phyloP scores from a whole-genome alignment of 1,140 invertebrate species.

The Galleria mellonella region DNA sequence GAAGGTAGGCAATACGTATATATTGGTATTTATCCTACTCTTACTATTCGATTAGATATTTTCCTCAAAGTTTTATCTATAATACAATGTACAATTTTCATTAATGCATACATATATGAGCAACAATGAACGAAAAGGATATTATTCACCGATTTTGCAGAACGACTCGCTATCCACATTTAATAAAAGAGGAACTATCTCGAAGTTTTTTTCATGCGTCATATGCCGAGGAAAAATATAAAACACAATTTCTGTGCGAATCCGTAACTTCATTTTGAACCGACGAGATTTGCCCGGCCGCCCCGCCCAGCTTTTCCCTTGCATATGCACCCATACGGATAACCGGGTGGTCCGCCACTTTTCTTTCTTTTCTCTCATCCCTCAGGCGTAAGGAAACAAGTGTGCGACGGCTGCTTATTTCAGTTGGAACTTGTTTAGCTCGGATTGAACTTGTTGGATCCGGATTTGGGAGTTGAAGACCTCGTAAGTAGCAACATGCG shows the following conservation, averaged over 20 bases:
- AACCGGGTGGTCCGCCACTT: slow-evolving; percentile 22
- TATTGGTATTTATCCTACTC: too few relatives aligned
- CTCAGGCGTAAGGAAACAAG: slow-evolving; percentile 46
- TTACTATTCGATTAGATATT: too few relatives aligned
- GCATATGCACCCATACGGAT: slow-evolving; percentile 42
- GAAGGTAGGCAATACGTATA: too few relatives aligned
- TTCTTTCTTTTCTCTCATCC: slow-evolving; percentile 39
- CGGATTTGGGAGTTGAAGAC: slow-evolving; percentile 31
- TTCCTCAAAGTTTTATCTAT: too few relatives aligned
- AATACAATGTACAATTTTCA: too few relatives aligned
- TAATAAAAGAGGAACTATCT: slow-evolving; percentile 31
- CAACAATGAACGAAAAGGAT: slow-evolving; percentile 17
- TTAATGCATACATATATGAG: not conserved
- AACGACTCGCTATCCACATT: slow-evolving; percentile 13
- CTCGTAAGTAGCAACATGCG: slow-evolving; percentile 14
- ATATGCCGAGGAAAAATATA: slow-evolving; percentile 44
- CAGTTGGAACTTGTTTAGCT: slow-evolving; percentile 54
- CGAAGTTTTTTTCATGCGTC: slow-evolving; percentile 42
- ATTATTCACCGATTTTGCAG: slow-evolving; percentile 18
- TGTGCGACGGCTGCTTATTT: slow-evolving; percentile 52
- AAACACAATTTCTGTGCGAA: slow-evolving; percentile 48
- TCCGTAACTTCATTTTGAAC: slow-evolving; percentile 58
- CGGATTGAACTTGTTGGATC: slow-evolving; percentile 44
- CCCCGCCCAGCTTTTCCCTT: slow-evolving; percentile 15
- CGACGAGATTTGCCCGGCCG: slow-evolving; percentile 39